Percentiles rank a stretch among this genome's conserved stretches.
These are phyloP conservation scores for Yponomeuta cagnagella DNA, from an alignment of 2,888 invertebrate genomes.

Conservation along the genomic window DNA sequence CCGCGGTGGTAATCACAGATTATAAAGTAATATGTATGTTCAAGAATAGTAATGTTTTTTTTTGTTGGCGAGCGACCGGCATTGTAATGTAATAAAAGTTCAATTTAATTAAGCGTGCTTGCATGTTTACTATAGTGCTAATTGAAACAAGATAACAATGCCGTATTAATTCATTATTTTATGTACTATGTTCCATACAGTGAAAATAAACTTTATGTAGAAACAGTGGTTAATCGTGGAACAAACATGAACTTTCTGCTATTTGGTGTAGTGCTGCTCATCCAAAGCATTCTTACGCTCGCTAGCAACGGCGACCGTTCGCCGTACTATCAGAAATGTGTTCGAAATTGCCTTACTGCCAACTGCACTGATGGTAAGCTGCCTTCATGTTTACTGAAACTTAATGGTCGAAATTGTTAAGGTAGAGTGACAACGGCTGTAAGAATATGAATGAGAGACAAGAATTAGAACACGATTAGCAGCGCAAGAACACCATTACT, in stretches of 20 bases:
- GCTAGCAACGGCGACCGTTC: constrained; percentile 73
- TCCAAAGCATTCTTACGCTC: constrained; percentile 17
- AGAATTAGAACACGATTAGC: too few species aligned
- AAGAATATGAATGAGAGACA: too few species aligned
- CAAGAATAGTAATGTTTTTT: not conserved
- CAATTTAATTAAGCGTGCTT: not conserved
- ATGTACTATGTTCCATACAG: not conserved
- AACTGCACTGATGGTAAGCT: constrained; percentile 72
- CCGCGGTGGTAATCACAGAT: not conserved
- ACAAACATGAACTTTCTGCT: not conserved
- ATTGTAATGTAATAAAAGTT: not conserved
- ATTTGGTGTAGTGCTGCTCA: not conserved
- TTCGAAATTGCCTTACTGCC: constrained; percentile 53
- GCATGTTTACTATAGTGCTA: not conserved
- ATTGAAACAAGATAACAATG: not conserved
- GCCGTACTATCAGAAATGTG: constrained; percentile 71
- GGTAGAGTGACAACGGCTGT: too few species aligned
- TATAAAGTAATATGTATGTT: too few species aligned
- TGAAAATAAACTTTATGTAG: not conserved
- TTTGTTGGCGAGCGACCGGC: not conserved
- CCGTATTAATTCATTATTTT: not conserved
- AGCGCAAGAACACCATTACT: too few species aligned
- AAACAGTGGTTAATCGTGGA: not conserved
- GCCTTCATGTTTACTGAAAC: not conserved
- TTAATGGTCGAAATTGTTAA: not conserved